Conservation (phyloP, 1,140 invertebrate species). For the Portunus trituberculatus region DNA sequence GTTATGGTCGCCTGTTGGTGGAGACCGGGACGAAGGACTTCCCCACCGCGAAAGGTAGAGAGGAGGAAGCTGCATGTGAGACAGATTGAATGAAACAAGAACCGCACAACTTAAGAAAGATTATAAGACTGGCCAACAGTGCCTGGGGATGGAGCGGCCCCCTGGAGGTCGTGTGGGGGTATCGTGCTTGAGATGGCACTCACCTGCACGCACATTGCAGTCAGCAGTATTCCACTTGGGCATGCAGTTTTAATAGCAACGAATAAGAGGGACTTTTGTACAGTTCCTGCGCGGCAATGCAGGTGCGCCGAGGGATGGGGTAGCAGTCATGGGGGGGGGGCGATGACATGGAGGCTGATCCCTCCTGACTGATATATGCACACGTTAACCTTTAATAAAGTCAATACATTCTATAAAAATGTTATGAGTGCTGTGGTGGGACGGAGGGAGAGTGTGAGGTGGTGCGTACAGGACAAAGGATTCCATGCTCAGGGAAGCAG, state of each 20-base stretch:
- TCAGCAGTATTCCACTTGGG: conserved; percentile 56
- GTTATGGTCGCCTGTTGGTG: conserved; percentile 45
- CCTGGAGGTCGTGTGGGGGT: not conserved
- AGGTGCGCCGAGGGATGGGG: not conserved
- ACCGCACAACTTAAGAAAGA: conserved; percentile 36
- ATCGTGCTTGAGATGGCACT: conserved; percentile 27
- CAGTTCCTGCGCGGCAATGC: conserved; percentile 49
- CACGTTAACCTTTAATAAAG: no score
- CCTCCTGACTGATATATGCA: no score
- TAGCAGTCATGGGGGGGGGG: not conserved
- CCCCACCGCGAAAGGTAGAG: conserved; percentile 54
- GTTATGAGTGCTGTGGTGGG: no score
- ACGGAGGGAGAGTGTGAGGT: no score
- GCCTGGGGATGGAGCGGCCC: not conserved
- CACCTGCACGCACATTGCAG: conserved; percentile 49
- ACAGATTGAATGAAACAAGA: conserved; percentile 34
- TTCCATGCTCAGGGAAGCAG: no score
- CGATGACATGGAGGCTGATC: no score
- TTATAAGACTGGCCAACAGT: not conserved
- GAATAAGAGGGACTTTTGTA: conserved; percentile 48
- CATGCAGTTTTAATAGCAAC: conserved; percentile 65
- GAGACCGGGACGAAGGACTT: conserved; percentile 64
- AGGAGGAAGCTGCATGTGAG: not conserved
- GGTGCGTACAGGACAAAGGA: no score
- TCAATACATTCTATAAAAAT: no score